These are phyloP conservation scores for Cochlearius cochlearius DNA, from an alignment of 2,113 vertebrate species.

Conservation along the genomic window DNA sequence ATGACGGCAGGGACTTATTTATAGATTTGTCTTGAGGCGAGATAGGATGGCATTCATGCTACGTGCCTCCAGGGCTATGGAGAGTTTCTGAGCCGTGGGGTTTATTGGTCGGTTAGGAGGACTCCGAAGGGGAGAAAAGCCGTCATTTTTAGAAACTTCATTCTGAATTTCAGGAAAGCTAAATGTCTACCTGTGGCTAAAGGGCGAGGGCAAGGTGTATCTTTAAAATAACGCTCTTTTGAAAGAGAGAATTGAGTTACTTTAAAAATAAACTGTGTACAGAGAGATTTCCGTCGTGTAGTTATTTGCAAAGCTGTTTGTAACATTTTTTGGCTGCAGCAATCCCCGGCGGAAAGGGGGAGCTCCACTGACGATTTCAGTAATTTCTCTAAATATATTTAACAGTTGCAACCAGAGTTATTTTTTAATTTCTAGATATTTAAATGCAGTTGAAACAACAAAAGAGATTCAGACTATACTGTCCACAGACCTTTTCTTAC, in stretches of 20 bases:
- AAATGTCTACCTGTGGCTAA: not conserved
- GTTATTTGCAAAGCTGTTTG: not conserved
- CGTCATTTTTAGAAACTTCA: not conserved
- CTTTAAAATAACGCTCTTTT: not conserved
- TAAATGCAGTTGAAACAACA: not conserved
- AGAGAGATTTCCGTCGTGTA: not conserved
- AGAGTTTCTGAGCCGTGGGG: not conserved
- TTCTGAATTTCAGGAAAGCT: not conserved
- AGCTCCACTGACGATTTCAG: not conserved
- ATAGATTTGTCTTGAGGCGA: not conserved
- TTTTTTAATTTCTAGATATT: not conserved
- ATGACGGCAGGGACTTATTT: not conserved
- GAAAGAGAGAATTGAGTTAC: not conserved
- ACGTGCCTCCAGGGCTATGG: accelerated
- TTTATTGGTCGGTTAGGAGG: not conserved
- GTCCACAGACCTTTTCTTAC: not conserved
- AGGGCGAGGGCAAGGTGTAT: accelerated
- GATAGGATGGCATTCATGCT: accelerated
- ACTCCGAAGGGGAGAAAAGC: not conserved
- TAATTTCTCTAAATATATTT: not conserved
- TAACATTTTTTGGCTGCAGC: not conserved
- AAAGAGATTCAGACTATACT: not conserved
- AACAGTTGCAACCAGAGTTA: not conserved
- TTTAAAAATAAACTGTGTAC: not conserved
- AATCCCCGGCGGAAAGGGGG: not conserved